Conservation (phyloP, 53 echinoderm and acorn worm genomes). For the Antedon mediterranea region DNA sequence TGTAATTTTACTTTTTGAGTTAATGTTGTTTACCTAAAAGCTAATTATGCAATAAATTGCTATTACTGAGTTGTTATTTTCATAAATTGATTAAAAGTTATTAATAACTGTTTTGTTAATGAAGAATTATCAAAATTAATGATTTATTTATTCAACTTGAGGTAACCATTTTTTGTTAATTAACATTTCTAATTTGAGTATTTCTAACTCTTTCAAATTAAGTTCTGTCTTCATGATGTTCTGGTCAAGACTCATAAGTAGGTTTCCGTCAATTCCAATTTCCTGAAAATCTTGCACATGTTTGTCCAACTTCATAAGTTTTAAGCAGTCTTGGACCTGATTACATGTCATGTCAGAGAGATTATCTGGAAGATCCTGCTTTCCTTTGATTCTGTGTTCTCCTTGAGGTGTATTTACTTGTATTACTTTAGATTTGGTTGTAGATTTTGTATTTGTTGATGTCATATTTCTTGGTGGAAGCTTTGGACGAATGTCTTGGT, state of each 20-base stretch:
- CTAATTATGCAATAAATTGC: no score
- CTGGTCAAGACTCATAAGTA: neutral
- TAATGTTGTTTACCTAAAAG: no score
- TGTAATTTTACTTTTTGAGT: no score
- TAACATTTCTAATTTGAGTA: neutral
- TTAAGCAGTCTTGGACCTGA: neutral
- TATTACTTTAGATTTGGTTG: no score
- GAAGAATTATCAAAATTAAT: no score
- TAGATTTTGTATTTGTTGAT: no score
- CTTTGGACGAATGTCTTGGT: no score
- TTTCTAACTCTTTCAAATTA: neutral
- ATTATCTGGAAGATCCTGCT: neutral
- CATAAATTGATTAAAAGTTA: no score
- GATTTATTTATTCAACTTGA: neutral
- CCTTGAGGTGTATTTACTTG: no score
- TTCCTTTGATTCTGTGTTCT: neutral
- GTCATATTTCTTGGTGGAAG: no score
- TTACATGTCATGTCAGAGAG: neutral
- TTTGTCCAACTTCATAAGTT: neutral
- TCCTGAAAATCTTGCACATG: neutral
- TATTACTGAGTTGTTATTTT: no score
- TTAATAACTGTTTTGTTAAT: no score
- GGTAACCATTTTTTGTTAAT: neutral
- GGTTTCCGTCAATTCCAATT: neutral
- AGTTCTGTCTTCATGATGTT: neutral